Evolutionary conservation across 2,797 vertebrate species (phyloP), one percentile per base, ranked within the genome.

Genomic region (Taeniopygia guttata): DNA sequence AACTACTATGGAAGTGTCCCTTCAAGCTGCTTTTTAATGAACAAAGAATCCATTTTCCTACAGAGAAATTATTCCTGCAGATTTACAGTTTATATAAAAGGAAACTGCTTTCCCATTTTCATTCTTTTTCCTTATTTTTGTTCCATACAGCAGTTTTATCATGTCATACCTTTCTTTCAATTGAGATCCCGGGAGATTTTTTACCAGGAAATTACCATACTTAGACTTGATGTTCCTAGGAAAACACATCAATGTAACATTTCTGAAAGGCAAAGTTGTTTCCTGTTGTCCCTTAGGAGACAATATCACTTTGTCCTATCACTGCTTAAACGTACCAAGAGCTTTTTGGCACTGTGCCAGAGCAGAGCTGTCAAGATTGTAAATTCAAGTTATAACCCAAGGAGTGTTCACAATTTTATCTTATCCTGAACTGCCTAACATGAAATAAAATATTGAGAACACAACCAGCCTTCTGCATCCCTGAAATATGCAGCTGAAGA

Each of bases 381-480:
- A 96, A 96, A 96, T 97, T 96, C 95, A 94, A 94, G 95, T 79
- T 96, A 87, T 95, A 97, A 96, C 77, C 69, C 88, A 83, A 78
- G 66, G 23, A 93, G 45, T 23, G 5, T 66, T 94, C 93, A 85
- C 66, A 84, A 46, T 96, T 95, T 93, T 93, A 48, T 87, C 86
- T 97, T 84, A 92, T 75, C 89, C 93, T 83, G 68, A 90, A 77
- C 80, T 90, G 84, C 72, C 86, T 93, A 95, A 84, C 87, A 95
- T 89, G 66, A 93, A 91, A 96, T 92, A 90, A 96, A 92, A 94
- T 89, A 95, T 22, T 94, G 92, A 95, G 73, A 94, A 95, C 62
- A 70, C 70, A 94, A 46, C 38, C 78, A 83, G 72, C 36, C 48
- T 84, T 83, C 91, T 89, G 64, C 88, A 96, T 92, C 30, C 34